Evolutionary conservation across 2,797 vertebrate genomes (phyloP), one percentile per base, ranked within the genome.

Genomic region (Erethizon dorsatum): DNA sequence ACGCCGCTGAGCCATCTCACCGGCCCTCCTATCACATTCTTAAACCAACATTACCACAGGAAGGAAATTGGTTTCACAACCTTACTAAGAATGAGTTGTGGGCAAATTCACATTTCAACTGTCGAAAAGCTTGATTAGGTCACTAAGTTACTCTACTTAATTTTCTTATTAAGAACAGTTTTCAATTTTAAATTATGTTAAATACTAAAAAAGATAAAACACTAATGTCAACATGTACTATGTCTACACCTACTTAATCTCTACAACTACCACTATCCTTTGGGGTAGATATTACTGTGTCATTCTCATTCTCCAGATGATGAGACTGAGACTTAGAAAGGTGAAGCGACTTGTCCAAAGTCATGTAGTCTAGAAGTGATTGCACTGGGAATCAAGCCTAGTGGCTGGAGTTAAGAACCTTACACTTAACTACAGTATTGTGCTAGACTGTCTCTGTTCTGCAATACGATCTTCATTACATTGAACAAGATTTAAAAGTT

Each of bases 21-120:
- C n/a, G n/a, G n/a, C n/a, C n/a, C n/a, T 15, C 56, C 61, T 82
- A 37, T 69, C 88, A 67, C 78, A 31, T 87, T 80, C 37, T 88
- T 47, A 96, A 97, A 61, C 73, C 83, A 86, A 52, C 90, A 69
- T 93, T 83, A 95, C 84, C 90, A 93, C 92, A 90, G 69, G 67
- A 96, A 95, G 67, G 79, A 91, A 93, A 91, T 45, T 91, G 75
- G 79, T 84, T 93, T 96, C 50, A 69, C 63, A 93, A 71, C 41
- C 56, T 92, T 94, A 78, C 78, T 75, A 96, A 97, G 54, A 92
- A 96, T 94, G 71, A 82, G 91, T 73, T 93, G 57, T 65, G 54
- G 71, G 33, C 57, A 41, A 88, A 92, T 85, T 77, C 83, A 80
- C 89, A 92, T 92, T 94, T 96, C 63, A 85, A 41, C 59, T n/a